Base-by-base conservation (phyloP, 2,113 vertebrate genomes). In the Periophthalmus modestus region DNA sequence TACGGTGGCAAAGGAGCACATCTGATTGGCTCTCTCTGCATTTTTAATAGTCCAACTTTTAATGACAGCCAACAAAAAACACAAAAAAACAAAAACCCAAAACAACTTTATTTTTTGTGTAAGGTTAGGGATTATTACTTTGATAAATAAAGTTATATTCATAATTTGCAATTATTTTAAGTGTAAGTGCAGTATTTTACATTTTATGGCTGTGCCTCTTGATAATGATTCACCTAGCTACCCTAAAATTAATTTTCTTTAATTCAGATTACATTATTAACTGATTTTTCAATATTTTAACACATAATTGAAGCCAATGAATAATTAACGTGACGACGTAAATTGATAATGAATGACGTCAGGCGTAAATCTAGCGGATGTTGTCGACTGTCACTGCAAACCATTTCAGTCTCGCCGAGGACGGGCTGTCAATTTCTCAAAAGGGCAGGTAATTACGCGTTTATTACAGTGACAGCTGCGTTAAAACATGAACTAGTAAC, bases 1-100 rank as follows among this genome's bases (percentile, higher is more conserved):
- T 73, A 76, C 39, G 39, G 74, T 55, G 85, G 19, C 36, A 59
- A 34, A 23, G 68, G 50, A 21, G 0, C 13, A 0, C 10, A 70
- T 3, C 58, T 84, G 87, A 92, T 91, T 90, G 91, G 91, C 74
- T 86, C 79, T 50, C 50, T 55, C 19, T 55, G 52, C 52, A 21
- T 55, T 55, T 55, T 19, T 11, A 19, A 55, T 10, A 21, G 19
- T 55, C 52, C 18, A 9, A 21, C 52, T 55, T 43, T 43, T 55
- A 55, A 52, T 3, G 9, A 10, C 11, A 55, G 52, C 52, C 21
- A 55, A 18, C 21, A 18, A 55, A 55, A 19, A 55, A 55, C 48
- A 55, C n/a, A n/a, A n/a, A n/a, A n/a, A n/a, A n/a, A n/a, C n/a
- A n/a, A n/a, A n/a, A n/a, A n/a, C n/a, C n/a, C n/a, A n/a, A 21